A percentile compares a stretch with the other conserved stretches of the same genome.
phyloP scores from a whole-genome alignment of 2,888 invertebrate genomes.

The Amiota mariae region DNA sequence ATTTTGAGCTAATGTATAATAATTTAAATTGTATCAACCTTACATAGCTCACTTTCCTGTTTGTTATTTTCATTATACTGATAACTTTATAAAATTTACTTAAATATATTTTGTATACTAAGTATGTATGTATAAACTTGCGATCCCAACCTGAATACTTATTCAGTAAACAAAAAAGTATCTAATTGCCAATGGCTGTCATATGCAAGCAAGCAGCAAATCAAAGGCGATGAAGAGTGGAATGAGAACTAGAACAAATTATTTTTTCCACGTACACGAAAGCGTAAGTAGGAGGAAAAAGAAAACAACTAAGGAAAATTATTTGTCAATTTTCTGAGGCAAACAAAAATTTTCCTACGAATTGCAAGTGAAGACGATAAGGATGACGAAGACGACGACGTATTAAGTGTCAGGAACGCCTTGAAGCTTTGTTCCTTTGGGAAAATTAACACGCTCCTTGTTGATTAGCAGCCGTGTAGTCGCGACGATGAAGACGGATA shows the following conservation, averaged over 20 bases:
- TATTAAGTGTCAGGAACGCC: constrained; percentile 32
- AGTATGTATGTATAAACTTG: no score
- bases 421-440: constrained; percentile 57
- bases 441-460: constrained; percentile 64
- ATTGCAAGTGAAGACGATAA: background rate
- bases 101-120: no score
- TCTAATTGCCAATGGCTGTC: constrained; percentile 23
- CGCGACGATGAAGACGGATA: background rate
- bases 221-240: background rate
- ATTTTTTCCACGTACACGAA: constrained; percentile 13
- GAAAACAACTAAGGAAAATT: background rate
- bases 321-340: constrained; percentile 27
- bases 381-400: no score
- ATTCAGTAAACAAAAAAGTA: background rate
- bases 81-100: no score
- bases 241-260: constrained; percentile 3
- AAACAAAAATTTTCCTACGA: constrained; percentile 20
- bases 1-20: no score
- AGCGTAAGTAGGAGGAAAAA: background rate
- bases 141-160: no score
- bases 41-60: no score
- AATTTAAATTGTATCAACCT: no score
- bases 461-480: constrained; percentile 16
- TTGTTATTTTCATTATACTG: no score
- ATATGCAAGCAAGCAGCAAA: constrained; percentile 18